A percentile compares a stretch with the other conserved stretches of the same genome.
Evolutionary conservation across 2,888 invertebrate genomes (phyloP).

Genomic region (Polydesmus complanatus): DNA sequence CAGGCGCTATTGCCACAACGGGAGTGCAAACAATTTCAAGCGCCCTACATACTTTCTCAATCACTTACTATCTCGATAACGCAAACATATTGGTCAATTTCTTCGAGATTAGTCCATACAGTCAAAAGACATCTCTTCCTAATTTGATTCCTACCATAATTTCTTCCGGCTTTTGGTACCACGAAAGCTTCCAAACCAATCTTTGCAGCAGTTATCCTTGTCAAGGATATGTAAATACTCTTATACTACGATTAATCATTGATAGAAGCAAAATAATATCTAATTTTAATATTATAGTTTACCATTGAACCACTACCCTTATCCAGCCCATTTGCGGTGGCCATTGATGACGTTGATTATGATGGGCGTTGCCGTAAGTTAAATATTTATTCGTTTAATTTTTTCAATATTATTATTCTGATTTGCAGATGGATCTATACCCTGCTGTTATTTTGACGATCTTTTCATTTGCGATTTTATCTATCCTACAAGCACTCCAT

Average conservation of each 20-base stretch:
- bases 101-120: no score
- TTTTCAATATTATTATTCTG: not conserved
- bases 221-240: not conserved
- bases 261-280: no score
- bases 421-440: not conserved
- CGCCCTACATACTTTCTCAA: not conserved
- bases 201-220: not conserved
- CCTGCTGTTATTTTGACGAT: not conserved
- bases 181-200: no score
- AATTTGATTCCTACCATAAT: no score
- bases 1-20: not conserved
- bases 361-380: not conserved
- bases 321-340: not conserved
- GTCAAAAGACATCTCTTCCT: no score
- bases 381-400: not conserved
- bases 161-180: no score
- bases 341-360: not conserved
- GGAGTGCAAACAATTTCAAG: not conserved
- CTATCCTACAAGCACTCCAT: not conserved
- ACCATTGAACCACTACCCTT: not conserved
- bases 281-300: no score
- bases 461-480: not conserved
- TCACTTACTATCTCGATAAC: not conserved
- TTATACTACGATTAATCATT: no score
- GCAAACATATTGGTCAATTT: not conserved